Conservation (phyloP, 2,888 invertebrate genomes). For the Latrodectus elegans region DNA sequence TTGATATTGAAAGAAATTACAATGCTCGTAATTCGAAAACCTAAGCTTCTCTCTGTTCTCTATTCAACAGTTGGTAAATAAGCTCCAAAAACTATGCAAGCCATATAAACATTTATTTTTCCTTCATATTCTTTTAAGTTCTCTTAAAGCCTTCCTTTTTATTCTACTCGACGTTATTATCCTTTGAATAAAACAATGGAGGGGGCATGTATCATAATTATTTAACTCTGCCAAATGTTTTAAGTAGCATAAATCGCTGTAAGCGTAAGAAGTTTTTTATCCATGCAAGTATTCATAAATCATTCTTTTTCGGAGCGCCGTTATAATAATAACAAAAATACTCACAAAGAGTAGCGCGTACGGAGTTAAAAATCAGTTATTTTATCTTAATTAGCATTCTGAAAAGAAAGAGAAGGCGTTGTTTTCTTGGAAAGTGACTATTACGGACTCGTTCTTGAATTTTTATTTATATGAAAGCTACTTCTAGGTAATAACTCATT, state of each 20-base stretch:
- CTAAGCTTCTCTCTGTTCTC: background rate
- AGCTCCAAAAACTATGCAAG: background rate
- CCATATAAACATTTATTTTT: background rate
- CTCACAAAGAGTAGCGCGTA: background rate
- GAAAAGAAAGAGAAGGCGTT: background rate
- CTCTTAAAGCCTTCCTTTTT: background rate
- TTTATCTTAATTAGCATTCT: conserved; percentile 37
- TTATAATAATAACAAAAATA: background rate
- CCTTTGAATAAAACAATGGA: background rate
- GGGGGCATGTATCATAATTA: background rate
- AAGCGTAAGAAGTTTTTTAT: background rate
- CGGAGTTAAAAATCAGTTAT: conserved; percentile 23
- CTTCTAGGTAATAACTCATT: conserved; percentile 23
- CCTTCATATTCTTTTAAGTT: background rate
- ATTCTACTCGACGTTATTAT: background rate
- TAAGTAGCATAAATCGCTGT: background rate
- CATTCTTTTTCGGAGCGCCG: conserved; percentile 7
- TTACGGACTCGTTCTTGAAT: conserved; percentile 10
- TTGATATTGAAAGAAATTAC: too few relatives aligned
- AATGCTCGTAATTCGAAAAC: background rate
- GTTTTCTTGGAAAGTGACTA: conserved; percentile 14
- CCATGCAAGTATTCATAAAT: conserved; percentile 14
- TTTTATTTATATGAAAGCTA: conserved; percentile 18
- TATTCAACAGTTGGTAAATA: background rate
- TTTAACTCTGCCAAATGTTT: conserved; percentile 3